Evolutionary conservation across 2,797 vertebrate species (phyloP).

Genomic region (Glossophaga mutica): DNA sequence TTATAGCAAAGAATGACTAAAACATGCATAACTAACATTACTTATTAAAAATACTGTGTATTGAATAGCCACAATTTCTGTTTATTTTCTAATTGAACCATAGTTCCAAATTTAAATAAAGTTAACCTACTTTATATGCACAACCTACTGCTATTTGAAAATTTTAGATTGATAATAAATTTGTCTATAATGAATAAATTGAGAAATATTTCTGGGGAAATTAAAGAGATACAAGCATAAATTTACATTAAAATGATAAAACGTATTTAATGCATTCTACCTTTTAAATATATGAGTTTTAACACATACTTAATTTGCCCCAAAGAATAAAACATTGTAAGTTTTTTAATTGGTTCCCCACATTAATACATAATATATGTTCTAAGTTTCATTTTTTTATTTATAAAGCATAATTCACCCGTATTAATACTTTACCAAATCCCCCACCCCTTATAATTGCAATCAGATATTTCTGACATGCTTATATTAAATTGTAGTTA

Average conservation of each 20-base stretch:
- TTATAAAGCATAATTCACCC: too few species aligned
- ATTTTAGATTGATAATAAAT: neutral
- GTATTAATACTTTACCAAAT: neutral
- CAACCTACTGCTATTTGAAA: neutral
- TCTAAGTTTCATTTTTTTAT: too few species aligned
- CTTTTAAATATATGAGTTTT: neutral
- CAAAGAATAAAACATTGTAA: neutral
- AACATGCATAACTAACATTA: neutral
- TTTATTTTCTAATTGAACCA: neutral
- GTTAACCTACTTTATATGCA: neutral
- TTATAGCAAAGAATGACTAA: neutral
- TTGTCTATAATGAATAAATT: neutral
- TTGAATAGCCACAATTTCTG: neutral
- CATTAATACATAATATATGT: neutral
- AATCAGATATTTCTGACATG: neutral
- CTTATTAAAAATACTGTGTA: neutral
- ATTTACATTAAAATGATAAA: neutral
- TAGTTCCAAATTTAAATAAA: neutral
- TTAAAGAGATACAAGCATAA: neutral
- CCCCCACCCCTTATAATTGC: fast-evolving
- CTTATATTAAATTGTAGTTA: neutral
- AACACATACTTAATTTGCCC: neutral
- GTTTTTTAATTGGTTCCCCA: neutral
- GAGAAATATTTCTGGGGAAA: neutral
- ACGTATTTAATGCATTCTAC: neutral